A percentile compares a stretch with the other conserved stretches of the same genome.
Evolutionary conservation across 2,113 vertebrate species (phyloP).

Genomic region (Antechinus flavipes): DNA sequence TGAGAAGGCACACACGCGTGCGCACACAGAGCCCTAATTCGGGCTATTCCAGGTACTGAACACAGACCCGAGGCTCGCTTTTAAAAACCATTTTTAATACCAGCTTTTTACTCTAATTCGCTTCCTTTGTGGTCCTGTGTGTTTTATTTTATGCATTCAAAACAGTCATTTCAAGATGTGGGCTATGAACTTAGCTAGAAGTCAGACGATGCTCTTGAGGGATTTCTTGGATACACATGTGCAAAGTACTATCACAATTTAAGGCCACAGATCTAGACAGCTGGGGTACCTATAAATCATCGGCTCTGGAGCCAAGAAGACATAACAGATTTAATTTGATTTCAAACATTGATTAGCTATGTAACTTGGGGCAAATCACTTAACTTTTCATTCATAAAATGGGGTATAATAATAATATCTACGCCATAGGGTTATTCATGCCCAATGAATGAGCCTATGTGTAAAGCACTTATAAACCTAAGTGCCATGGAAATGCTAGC

Average conservation of each 20-base stretch:
- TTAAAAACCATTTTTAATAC: background rate
- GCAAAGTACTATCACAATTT: background rate
- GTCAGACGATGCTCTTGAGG: background rate
- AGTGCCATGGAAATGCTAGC: background rate
- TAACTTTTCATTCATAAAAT: background rate
- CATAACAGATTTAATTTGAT: background rate
- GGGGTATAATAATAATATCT: background rate
- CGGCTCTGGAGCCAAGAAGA: background rate
- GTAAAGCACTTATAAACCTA: background rate
- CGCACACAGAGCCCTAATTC: background rate
- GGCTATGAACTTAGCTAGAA: background rate
- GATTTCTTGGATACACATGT: background rate
- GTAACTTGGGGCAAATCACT: background rate
- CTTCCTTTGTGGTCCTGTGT: background rate
- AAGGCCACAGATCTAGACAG: background rate
- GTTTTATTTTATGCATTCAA: background rate
- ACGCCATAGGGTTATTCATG: background rate
- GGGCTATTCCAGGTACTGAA: background rate
- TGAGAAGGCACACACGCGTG: background rate
- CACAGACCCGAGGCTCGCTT: background rate
- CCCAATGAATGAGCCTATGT: background rate
- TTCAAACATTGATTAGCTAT: background rate
- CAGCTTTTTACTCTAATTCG: background rate
- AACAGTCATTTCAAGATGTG: background rate
- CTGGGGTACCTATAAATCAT: background rate